Evolutionary conservation across 2,888 invertebrate genomes (phyloP), one percentile per base, ranked within the genome.

Genomic region (Drosophila suboccidentalis): DNA sequence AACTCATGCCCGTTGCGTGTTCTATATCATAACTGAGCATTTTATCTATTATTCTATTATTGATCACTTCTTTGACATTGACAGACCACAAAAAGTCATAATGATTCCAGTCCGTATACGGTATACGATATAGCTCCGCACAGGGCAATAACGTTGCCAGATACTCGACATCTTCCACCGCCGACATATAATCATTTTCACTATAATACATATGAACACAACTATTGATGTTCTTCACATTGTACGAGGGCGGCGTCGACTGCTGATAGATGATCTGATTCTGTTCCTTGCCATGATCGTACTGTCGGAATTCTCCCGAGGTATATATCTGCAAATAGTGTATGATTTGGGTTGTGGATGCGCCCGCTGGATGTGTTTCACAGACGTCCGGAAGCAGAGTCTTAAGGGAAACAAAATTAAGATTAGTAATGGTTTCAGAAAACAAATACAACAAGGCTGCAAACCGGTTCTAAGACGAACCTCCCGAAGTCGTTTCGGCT

Each of bases 1-100:
- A 74, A 65, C 72, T 86, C 19, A 79, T 41, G 39, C 68, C 67
- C 17, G 43, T 68, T 13, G 50, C 66, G 41, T 79, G 74, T 43
- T 87, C 79, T 1, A 71, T 47, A 62, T 91, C 91, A 63, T 91
- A 90, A 47, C 68, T 71, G 38, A 62, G 75, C 58, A 91, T 86
- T 71, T 90, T 90, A 55, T 78, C 80, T 9, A 92, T 85, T 58
- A 92, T 90, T 53, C 82, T 81, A 67, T 94, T 92, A 80, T 95
- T 95, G 4, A 96, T 90, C 60, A 95, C 92, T 46, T 93, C 92
- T 78, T 94, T 94, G 0, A 94, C 94, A 84, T 95, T 94, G 13
- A 94, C 94, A 4, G 94, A 96, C 94, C 95, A 95, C 74, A 95
- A 89, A 88, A 95, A 96, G 90, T 96, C 96, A 75, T 96, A 91